phyloP scores from a whole-genome alignment of 2,888 invertebrate species.

The Bedellia somnulentella region DNA sequence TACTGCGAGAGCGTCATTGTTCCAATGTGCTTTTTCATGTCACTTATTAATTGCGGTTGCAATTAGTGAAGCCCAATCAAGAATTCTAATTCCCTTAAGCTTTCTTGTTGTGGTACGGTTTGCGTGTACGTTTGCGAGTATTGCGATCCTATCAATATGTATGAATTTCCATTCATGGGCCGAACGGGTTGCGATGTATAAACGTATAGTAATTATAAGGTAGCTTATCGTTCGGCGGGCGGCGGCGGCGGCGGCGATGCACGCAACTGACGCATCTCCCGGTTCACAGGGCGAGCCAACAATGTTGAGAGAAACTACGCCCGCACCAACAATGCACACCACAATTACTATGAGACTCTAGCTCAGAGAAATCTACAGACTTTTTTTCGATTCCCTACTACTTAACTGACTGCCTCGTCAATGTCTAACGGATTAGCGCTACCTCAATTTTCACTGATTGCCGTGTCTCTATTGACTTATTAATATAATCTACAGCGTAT shows the following conservation, averaged over 20 bases:
- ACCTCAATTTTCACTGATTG: too few species aligned
- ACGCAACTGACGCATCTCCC: not conserved
- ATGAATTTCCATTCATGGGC: slow-evolving; percentile 31
- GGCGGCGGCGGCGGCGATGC: not conserved
- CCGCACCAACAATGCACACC: slow-evolving; percentile 13
- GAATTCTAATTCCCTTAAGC: slow-evolving; percentile 1
- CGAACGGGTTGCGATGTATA: slow-evolving; percentile 24
- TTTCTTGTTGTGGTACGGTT: too few species aligned
- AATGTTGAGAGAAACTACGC: slow-evolving; percentile 44
- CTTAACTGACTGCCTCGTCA: too few species aligned
- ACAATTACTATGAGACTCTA: slow-evolving; percentile 41
- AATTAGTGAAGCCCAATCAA: slow-evolving; percentile 1
- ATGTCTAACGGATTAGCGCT: slow-evolving; percentile 7
- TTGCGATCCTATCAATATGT: slow-evolving; percentile 21
- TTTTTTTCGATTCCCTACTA: too few species aligned
- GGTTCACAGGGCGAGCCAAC: slow-evolving; percentile 18
- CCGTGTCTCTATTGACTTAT: too few species aligned
- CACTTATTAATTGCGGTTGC: too few species aligned
- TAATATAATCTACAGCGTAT: too few species aligned
- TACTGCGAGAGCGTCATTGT: too few species aligned
- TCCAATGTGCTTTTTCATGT: too few species aligned
- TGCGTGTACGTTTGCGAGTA: too few species aligned
- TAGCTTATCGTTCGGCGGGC: slow-evolving; percentile 24
- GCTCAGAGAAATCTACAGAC: slow-evolving; percentile 30
- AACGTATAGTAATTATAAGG: slow-evolving; percentile 27